Evolutionary conservation across 1,140 invertebrate genomes (phyloP).

Genomic region (Drosophila melanica): DNA sequence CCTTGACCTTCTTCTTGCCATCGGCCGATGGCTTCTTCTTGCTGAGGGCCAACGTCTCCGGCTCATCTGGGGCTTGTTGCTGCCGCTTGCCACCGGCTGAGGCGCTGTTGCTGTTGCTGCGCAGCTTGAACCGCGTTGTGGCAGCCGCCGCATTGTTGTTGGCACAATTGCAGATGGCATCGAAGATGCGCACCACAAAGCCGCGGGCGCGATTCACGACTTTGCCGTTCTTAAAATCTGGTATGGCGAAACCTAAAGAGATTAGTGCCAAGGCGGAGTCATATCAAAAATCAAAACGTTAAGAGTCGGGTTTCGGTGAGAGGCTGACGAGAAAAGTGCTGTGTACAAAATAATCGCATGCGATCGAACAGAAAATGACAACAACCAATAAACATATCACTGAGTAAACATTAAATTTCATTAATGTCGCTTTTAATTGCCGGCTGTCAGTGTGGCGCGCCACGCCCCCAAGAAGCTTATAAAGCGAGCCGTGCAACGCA

Average conservation of each 20-base stretch:
- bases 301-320: slow-evolving; percentile 55
- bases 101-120: slow-evolving; percentile 58
- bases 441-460: neutral
- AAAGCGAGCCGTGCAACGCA: slow-evolving; percentile 19
- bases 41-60: slow-evolving; percentile 60
- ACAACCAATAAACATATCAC: slow-evolving; percentile 14
- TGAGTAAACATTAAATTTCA: slow-evolving; percentile 16
- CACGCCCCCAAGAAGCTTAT: slow-evolving; percentile 40
- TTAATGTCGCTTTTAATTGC: slow-evolving; percentile 44
- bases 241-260: slow-evolving; percentile 82
- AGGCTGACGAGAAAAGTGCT: slow-evolving; percentile 51
- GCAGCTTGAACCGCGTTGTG: slow-evolving; percentile 74
- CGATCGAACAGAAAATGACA: slow-evolving; percentile 42
- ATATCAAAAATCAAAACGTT: slow-evolving; percentile 39
- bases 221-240: slow-evolving; percentile 85
- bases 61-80: slow-evolving; percentile 64
- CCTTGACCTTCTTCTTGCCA: slow-evolving; percentile 67
- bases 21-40: slow-evolving; percentile 65
- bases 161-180: slow-evolving; percentile 87
- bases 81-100: slow-evolving; percentile 53
- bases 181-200: slow-evolving; percentile 86
- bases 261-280: slow-evolving; percentile 54
- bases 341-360: slow-evolving; percentile 33
- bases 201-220: slow-evolving; percentile 86
- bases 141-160: slow-evolving; percentile 85